phyloP scores from a whole-genome alignment of 2,797 vertebrate species.

The Scolopax rusticola region DNA sequence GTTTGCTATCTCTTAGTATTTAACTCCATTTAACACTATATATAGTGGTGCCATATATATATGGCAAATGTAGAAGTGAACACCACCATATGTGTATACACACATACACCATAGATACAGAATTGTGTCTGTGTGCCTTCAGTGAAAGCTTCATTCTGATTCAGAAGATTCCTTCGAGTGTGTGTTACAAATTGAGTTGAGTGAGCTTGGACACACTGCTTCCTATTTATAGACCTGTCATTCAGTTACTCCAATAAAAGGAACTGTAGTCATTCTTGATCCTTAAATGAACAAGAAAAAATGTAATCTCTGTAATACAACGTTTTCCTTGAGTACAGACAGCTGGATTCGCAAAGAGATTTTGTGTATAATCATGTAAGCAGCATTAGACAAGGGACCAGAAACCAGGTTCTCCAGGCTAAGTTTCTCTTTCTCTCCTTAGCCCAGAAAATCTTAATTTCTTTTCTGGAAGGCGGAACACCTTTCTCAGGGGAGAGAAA shows the following conservation, averaged over 20 bases:
- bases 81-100: not conserved
- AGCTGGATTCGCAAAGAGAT: not conserved
- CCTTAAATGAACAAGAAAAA: not conserved
- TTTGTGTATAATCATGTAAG: not conserved
- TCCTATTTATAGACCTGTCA: slow-evolving; percentile 17
- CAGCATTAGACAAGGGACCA: not conserved
- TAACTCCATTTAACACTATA: not conserved
- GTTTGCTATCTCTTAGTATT: not conserved
- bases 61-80: not conserved
- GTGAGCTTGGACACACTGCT: not conserved
- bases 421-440: not conserved
- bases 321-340: not conserved
- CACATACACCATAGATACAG: not conserved
- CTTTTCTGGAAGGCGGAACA: not conserved
- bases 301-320: not conserved
- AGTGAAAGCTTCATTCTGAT: not conserved
- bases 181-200: not conserved
- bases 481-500: not conserved
- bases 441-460: not conserved
- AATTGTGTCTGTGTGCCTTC: not conserved
- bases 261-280: not conserved
- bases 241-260: not conserved
- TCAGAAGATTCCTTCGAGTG: not conserved
- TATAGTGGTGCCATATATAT: not conserved
- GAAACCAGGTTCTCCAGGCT: not conserved